Conservation (phyloP, 2,113 vertebrate species). For the Semicossyphus pulcher region DNA sequence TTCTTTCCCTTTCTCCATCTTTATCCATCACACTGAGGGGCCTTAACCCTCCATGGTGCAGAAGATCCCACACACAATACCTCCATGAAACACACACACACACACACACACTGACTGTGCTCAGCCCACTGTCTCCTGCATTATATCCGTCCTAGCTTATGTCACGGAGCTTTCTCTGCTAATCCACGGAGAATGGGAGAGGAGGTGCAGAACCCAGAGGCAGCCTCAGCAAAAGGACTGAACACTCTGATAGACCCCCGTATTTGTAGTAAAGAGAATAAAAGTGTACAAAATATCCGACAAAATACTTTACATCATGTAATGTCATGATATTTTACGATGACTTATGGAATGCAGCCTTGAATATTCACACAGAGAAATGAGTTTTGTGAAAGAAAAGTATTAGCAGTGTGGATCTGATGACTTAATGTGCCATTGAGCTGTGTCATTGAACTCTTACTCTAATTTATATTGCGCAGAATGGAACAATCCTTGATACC, state of each 20-base stretch:
- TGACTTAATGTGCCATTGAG: not conserved
- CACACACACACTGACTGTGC: constrained; percentile 8
- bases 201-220: constrained; percentile 29
- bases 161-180: constrained; percentile 42
- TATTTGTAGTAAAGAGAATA: not conserved
- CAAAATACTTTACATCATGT: not conserved
- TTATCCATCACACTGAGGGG: constrained; percentile 28
- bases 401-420: not conserved
- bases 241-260: not conserved
- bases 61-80: constrained; percentile 17
- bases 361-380: not conserved
- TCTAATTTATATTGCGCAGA: too few relatives aligned
- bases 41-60: constrained; percentile 8
- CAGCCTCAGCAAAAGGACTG: not conserved
- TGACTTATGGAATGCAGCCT: too few relatives aligned
- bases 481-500: too few relatives aligned
- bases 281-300: not conserved
- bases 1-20: constrained; percentile 27
- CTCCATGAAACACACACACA: constrained; percentile 9
- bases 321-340: not conserved
- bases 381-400: too few relatives aligned
- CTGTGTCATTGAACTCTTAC: constrained; percentile 1
- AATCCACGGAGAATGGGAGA: constrained; percentile 40
- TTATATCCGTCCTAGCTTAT: constrained; percentile 44
- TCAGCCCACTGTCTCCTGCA: constrained; percentile 22